phyloP scores from a whole-genome alignment of 2,797 vertebrate genomes.

The Siniperca obscura region DNA sequence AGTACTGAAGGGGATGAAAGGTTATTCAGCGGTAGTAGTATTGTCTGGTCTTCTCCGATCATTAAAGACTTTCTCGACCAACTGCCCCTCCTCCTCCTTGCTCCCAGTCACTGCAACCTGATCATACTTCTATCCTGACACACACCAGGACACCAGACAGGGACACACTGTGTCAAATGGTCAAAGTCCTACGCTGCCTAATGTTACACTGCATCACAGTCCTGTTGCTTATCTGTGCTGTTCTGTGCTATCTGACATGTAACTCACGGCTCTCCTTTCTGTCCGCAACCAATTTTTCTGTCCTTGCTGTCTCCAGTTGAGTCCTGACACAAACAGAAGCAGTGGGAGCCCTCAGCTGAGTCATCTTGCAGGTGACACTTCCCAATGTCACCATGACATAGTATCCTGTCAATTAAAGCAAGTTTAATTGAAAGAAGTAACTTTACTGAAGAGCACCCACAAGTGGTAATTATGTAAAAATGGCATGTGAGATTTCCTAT shows the following conservation, averaged over 20 bases:
- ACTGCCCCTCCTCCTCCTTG: background rate
- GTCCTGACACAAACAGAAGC: slow-evolving; percentile 31
- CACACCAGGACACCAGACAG: background rate
- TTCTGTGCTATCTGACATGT: too few relatives aligned
- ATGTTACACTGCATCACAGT: slow-evolving; percentile 9
- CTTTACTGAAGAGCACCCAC: background rate
- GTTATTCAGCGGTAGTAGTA: background rate
- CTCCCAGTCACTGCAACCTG: background rate
- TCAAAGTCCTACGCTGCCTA: slow-evolving; percentile 9
- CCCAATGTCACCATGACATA: background rate
- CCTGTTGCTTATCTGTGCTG: slow-evolving; percentile 23
- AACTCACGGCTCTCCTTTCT: slow-evolving; percentile 16
- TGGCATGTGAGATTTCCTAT: background rate
- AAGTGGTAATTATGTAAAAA: background rate
- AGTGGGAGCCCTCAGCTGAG: slow-evolving; percentile 15
- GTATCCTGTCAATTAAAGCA: background rate
- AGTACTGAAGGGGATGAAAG: background rate
- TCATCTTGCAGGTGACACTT: slow-evolving; percentile 3
- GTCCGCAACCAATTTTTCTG: background rate
- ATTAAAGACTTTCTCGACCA: background rate
- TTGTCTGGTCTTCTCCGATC: background rate
- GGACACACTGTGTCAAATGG: background rate
- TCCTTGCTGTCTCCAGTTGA: slow-evolving; percentile 42
- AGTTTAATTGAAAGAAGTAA: background rate
- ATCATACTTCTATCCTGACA: slow-evolving; percentile 3